Percentiles rank a stretch among this genome's conserved stretches.
Conservation (phyloP, 1,140 invertebrate genomes). For the Drosophila chauvacae region DNA sequence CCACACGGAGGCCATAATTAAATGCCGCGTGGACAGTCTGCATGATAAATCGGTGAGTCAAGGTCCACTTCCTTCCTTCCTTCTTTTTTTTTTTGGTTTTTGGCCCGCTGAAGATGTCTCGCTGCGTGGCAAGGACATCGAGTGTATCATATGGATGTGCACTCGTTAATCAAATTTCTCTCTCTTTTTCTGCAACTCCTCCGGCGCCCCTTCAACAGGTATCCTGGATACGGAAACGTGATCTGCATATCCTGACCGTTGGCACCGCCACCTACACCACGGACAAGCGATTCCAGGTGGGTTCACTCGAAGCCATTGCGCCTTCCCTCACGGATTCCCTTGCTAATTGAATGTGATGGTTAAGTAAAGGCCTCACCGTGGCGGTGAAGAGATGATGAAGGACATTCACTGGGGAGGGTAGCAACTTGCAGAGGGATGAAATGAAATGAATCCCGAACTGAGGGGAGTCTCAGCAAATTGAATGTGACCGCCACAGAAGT, state of each 20-base stretch:
- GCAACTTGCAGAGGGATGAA: background rate
- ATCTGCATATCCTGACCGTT: slow-evolving; percentile 91
- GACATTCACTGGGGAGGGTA: background rate
- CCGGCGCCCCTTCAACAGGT: slow-evolving; percentile 85
- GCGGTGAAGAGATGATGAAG: background rate
- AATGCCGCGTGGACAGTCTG: slow-evolving; percentile 92
- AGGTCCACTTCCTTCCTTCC: background rate
- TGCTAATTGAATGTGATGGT: slow-evolving; percentile 45
- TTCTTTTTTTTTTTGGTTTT: background rate
- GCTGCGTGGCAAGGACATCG: slow-evolving; percentile 37
- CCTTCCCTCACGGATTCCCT: slow-evolving; percentile 6
- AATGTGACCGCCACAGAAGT: background rate
- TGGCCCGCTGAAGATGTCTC: slow-evolving; percentile 14
- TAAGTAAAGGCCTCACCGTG: slow-evolving; percentile 2
- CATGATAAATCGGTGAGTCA: slow-evolving; percentile 91
- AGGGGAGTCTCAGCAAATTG: slow-evolving; percentile 5
- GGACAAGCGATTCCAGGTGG: slow-evolving; percentile 89
- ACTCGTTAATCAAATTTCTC: slow-evolving; percentile 54
- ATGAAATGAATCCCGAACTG: background rate
- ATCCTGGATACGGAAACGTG: slow-evolving; percentile 91
- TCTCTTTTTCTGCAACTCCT: background rate
- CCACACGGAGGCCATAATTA: slow-evolving; percentile 92
- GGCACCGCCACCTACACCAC: slow-evolving; percentile 91
- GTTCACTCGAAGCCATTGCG: slow-evolving; percentile 9
- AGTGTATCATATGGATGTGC: slow-evolving; percentile 33